Conservation (phyloP, 2,113 vertebrate species). For the Urocitellus parryii region DNA sequence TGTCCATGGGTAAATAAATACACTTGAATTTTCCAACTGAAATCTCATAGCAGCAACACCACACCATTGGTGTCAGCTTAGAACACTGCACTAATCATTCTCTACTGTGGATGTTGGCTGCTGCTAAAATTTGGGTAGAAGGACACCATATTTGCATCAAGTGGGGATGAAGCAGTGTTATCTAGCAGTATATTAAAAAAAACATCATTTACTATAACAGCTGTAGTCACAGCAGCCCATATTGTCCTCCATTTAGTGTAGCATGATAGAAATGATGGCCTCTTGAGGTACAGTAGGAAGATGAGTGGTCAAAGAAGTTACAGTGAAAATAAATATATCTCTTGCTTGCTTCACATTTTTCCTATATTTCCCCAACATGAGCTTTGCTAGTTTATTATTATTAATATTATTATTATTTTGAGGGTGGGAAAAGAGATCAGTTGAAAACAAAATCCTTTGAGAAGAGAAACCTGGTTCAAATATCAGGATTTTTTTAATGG, state of each 20-base stretch:
- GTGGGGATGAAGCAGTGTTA: neutral
- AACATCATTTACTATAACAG: neutral
- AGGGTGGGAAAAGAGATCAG: neutral
- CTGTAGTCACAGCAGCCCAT: no score
- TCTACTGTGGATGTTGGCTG: neutral
- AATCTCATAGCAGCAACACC: neutral
- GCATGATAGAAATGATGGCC: neutral
- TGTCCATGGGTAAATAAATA: neutral
- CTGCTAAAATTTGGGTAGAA: neutral
- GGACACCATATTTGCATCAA: neutral
- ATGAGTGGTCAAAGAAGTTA: neutral
- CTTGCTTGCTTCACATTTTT: neutral
- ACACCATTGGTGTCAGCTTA: neutral
- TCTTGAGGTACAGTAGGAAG: neutral
- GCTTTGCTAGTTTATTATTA: neutral
- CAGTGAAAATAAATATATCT: neutral
- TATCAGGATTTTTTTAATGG: slow-evolving; percentile 26
- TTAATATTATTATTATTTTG: neutral
- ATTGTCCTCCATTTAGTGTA: neutral
- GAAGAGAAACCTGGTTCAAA: slow-evolving; percentile 54
- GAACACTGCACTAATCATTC: neutral
- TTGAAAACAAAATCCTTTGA: slow-evolving; percentile 63
- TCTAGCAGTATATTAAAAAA: neutral
- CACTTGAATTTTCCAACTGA: neutral
- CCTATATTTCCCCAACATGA: neutral